These are phyloP conservation scores for Oenanthe oenanthe DNA, from an alignment of 2,113 vertebrate species.

Conservation along the genomic window DNA sequence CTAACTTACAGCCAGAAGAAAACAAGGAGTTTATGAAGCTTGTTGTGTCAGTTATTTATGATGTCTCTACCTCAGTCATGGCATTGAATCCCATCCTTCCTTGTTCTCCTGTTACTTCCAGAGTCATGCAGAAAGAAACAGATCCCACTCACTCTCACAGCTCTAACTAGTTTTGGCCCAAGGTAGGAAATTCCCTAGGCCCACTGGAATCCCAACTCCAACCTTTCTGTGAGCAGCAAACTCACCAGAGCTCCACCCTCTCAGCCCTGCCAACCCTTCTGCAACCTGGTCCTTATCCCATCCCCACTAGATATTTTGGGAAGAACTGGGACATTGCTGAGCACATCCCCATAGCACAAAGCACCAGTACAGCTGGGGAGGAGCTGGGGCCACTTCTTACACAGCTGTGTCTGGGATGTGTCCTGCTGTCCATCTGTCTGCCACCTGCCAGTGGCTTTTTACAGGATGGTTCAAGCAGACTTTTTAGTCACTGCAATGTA, in stretches of 20 bases:
- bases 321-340: rapidly evolving
- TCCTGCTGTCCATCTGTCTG: neutral
- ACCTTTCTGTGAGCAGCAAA: neutral
- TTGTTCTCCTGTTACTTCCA: neutral
- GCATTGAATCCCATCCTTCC: neutral
- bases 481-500: neutral
- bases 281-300: rapidly evolving
- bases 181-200: neutral
- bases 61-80: neutral
- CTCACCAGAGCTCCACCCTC: neutral
- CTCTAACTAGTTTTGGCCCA: neutral
- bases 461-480: neutral
- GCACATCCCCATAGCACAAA: neutral
- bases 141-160: neutral
- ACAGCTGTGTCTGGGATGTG: neutral
- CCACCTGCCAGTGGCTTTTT: neutral
- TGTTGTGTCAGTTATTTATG: neutral
- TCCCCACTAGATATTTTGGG: neutral
- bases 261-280: neutral
- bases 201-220: neutral
- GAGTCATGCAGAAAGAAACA: neutral
- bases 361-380: neutral
- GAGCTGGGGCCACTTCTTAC: neutral
- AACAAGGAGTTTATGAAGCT: neutral
- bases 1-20: neutral